These are phyloP conservation scores for Meteorus colon DNA, from an alignment of 2,888 invertebrate genomes.

Conservation along the genomic window DNA sequence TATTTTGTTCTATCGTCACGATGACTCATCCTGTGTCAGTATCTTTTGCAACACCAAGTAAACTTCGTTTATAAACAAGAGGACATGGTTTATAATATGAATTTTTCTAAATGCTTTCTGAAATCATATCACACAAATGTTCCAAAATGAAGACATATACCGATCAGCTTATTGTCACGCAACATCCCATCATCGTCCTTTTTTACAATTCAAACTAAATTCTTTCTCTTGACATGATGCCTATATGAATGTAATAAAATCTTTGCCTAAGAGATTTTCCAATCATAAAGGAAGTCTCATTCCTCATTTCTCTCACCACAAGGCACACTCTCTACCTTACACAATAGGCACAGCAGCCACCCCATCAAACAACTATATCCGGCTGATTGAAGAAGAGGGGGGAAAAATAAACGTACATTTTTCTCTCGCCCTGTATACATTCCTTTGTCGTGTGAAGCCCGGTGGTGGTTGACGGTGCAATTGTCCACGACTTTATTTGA, in stretches of 20 bases:
- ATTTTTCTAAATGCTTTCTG: slow-evolving; percentile 60
- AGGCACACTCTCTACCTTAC: not conserved
- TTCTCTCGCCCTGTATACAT: not conserved
- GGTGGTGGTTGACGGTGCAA: slow-evolving; percentile 42
- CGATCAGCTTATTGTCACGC: not conserved
- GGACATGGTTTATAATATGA: slow-evolving; percentile 83
- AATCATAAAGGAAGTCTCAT: slow-evolving; percentile 1
- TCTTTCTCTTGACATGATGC: not conserved
- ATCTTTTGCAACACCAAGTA: slow-evolving; percentile 81
- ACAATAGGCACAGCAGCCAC: slow-evolving; percentile 37
- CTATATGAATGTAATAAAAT: not conserved
- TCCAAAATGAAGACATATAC: not conserved
- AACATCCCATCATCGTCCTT: not conserved
- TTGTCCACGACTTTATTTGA: slow-evolving; percentile 54
- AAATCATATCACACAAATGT: not conserved
- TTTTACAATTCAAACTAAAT: not conserved
- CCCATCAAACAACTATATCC: slow-evolving; percentile 51
- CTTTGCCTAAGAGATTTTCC: slow-evolving; percentile 9
- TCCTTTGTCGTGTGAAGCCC: slow-evolving; percentile 33
- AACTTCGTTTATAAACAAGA: slow-evolving; percentile 81
- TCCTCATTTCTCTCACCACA: not conserved
- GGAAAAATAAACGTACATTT: not conserved
- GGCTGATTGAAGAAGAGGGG: slow-evolving; percentile 20
- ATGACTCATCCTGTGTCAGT: slow-evolving; percentile 78
- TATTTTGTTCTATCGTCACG: slow-evolving; percentile 82